A percentile compares a stretch with the other conserved stretches of the same genome.
phyloP scores from a whole-genome alignment of 2,888 invertebrate genomes.

The Ctenicera cuprea region DNA sequence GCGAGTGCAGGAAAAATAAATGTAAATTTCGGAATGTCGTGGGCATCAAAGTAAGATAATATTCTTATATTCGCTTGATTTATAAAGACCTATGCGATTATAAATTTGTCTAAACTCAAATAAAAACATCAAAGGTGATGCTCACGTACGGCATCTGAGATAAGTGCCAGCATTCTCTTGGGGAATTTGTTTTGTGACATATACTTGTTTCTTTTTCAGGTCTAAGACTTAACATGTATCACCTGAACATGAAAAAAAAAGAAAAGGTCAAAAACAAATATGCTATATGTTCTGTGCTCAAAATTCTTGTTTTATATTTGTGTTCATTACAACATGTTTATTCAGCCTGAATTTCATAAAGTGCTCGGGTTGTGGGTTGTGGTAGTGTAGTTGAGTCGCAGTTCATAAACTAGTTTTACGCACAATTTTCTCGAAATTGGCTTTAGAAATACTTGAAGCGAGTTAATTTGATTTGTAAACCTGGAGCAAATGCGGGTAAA shows the following conservation, averaged over 20 bases:
- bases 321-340: neutral
- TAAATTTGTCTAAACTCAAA: conserved; percentile 34
- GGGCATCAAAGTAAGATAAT: conserved; percentile 9
- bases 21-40: neutral
- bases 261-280: neutral
- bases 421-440: conserved; percentile 58
- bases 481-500: conserved; percentile 27
- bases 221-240: conserved; percentile 6
- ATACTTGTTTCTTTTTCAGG: conserved; percentile 17
- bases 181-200: conserved; percentile 31
- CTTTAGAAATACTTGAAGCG: conserved; percentile 52
- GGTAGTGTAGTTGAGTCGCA: conserved; percentile 46
- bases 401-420: conserved; percentile 59
- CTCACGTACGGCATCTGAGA: conserved; percentile 23
- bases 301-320: neutral
- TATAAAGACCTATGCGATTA: conserved; percentile 27
- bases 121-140: conserved; percentile 29
- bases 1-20: neutral
- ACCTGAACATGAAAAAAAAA: neutral
- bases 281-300: neutral
- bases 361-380: neutral
- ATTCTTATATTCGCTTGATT: conserved; percentile 18
- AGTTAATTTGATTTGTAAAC: conserved; percentile 42
- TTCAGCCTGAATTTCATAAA: conserved; percentile 9
- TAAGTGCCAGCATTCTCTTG: conserved; percentile 20